phyloP scores from a whole-genome alignment of 2,888 invertebrate genomes.

The Hesperia comma region DNA sequence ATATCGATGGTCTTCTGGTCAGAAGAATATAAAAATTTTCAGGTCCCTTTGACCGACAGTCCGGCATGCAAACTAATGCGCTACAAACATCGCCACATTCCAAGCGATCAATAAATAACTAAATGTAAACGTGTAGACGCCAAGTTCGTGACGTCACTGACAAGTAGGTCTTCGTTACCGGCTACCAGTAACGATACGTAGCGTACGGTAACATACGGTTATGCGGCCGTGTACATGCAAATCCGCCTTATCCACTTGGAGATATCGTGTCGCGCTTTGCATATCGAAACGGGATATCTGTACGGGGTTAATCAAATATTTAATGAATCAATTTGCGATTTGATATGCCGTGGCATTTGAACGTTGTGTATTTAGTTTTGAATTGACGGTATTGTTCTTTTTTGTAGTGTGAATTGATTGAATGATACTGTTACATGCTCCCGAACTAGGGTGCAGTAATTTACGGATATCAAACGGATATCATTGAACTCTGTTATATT shows the following conservation, averaged over 20 bases:
- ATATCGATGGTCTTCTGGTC: too few relatives aligned
- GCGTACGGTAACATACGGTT: conserved; percentile 48
- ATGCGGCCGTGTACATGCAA: conserved; percentile 47
- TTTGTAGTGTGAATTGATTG: too few relatives aligned
- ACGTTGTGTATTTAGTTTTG: conserved; percentile 44
- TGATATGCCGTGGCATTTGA: conserved; percentile 45
- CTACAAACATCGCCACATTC: not conserved
- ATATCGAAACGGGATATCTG: conserved; percentile 70
- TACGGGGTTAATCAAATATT: conserved; percentile 67
- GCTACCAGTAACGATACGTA: conserved; percentile 39
- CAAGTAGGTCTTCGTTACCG: conserved; percentile 28
- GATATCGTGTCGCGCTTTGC: conserved; percentile 67
- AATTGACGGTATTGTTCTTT: conserved; percentile 49
- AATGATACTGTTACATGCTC: too few relatives aligned
- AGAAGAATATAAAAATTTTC: too few relatives aligned
- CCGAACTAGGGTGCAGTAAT: too few relatives aligned
- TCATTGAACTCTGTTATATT: too few relatives aligned
- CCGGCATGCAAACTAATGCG: too few relatives aligned
- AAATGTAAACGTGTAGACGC: conserved; percentile 3
- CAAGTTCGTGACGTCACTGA: conserved; percentile 33
- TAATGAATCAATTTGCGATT: conserved; percentile 75
- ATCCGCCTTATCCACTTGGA: conserved; percentile 42
- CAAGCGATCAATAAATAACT: conserved; percentile 1
- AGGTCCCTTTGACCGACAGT: too few relatives aligned
- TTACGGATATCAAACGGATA: too few relatives aligned